phyloP scores from a whole-genome alignment of 2,113 vertebrate species.

The Perca flavescens region DNA sequence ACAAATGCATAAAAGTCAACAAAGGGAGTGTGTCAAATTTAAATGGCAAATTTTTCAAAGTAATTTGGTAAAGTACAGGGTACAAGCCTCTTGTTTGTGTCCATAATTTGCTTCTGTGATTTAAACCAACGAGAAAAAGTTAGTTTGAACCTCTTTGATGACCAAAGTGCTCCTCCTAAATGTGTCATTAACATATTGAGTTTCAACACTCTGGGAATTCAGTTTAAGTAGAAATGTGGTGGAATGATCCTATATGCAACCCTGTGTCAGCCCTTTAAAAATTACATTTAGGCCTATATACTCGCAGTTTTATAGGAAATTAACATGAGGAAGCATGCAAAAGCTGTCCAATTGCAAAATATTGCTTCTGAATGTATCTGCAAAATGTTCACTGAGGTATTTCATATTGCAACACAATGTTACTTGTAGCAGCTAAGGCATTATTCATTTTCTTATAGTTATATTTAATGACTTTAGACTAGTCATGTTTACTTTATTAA shows the following conservation, averaged over 20 bases:
- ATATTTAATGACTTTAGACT: not conserved
- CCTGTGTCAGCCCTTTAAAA: not conserved
- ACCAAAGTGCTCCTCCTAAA: too few species aligned
- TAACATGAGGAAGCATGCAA: not conserved
- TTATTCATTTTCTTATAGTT: not conserved
- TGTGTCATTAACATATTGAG: not conserved
- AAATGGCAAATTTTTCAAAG: slow-evolving; percentile 4
- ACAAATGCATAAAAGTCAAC: slow-evolving; percentile 18
- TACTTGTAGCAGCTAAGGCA: not conserved
- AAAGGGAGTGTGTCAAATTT: not conserved
- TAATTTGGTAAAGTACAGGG: not conserved
- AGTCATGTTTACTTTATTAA: too few species aligned
- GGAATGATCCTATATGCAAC: not conserved
- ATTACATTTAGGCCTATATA: not conserved
- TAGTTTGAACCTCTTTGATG: not conserved
- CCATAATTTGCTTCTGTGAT: not conserved
- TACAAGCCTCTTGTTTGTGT: not conserved
- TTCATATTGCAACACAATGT: not conserved
- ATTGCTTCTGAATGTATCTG: not conserved
- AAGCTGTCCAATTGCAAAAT: not conserved
- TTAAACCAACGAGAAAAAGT: not conserved
- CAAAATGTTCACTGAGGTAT: not conserved
- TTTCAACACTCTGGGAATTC: not conserved
- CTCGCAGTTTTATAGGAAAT: not conserved
- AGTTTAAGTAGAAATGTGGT: not conserved